Evolutionary conservation across 2,888 invertebrate genomes (phyloP).

Genomic region (Ephialtes manifestator): DNA sequence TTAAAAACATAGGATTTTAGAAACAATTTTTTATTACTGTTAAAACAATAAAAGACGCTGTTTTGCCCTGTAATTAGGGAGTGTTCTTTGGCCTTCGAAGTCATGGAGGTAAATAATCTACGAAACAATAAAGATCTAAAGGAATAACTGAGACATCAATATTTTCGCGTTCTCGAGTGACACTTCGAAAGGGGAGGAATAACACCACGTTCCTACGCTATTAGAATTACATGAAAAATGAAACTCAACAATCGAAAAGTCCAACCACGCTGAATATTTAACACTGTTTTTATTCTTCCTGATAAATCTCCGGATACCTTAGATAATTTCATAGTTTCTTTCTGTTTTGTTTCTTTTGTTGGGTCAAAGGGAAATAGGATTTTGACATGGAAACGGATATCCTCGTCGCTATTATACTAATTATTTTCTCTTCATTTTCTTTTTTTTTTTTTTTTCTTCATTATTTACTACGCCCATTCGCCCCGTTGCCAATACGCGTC

Average conservation of each 20-base stretch:
- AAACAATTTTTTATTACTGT: no score
- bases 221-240: conserved; percentile 44
- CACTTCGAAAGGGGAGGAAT: conserved; percentile 3
- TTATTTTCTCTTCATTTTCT: conserved; percentile 30
- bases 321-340: conserved; percentile 34
- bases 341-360: conserved; percentile 15
- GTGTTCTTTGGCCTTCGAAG: no score
- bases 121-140: not conserved
- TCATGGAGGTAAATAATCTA: no score
- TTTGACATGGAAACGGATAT: conserved; percentile 61
- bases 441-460: conserved; percentile 12
- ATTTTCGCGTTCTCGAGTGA: conserved; percentile 26
- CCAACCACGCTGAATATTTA: conserved; percentile 48
- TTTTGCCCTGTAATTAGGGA: no score
- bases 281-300: conserved; percentile 53
- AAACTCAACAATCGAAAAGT: conserved; percentile 55
- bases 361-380: conserved; percentile 43
- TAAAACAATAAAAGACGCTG: no score
- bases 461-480: conserved; percentile 15
- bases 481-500: conserved; percentile 34
- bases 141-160: not conserved
- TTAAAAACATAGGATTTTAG: no score
- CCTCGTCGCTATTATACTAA: conserved; percentile 52
- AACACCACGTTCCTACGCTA: conserved; percentile 38
- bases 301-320: conserved; percentile 46